phyloP scores from a whole-genome alignment of 1,140 invertebrate genomes.

The Lethrus apterus region DNA sequence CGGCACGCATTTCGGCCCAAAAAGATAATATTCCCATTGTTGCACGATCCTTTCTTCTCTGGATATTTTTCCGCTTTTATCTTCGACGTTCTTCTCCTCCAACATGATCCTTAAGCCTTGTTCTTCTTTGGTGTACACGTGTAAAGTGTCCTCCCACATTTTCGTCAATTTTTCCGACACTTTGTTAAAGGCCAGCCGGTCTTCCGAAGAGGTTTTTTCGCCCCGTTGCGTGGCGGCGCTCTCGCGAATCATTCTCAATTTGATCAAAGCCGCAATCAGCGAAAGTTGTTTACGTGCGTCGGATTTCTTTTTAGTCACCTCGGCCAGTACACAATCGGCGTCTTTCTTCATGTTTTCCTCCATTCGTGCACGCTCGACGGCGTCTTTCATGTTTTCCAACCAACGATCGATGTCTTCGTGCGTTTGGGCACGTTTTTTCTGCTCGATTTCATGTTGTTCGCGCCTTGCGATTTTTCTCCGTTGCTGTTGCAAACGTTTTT shows the following conservation, averaged over 20 bases:
- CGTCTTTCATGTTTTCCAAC: slow-evolving; percentile 51
- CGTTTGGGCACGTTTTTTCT: slow-evolving; percentile 42
- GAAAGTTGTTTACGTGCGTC: slow-evolving; percentile 58
- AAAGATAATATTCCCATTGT: slow-evolving; percentile 33
- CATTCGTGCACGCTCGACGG: slow-evolving; percentile 53
- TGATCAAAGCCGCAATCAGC: slow-evolving; percentile 53
- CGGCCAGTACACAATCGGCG: slow-evolving; percentile 59
- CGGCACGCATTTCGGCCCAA: slow-evolving; percentile 29
- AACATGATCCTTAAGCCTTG: slow-evolving; percentile 35
- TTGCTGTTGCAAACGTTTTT: slow-evolving; percentile 50
- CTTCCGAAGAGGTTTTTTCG: slow-evolving; percentile 44
- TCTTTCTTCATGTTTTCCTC: slow-evolving; percentile 57
- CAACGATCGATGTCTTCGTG: slow-evolving; percentile 53
- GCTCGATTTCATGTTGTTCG: slow-evolving; percentile 39
- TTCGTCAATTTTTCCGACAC: slow-evolving; percentile 30
- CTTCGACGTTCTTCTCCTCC: slow-evolving; percentile 31
- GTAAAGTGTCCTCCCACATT: slow-evolving; percentile 35
- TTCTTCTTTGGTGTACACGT: slow-evolving; percentile 35
- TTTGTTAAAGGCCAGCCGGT: slow-evolving; percentile 32
- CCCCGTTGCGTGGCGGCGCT: slow-evolving; percentile 54
- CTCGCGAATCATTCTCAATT: slow-evolving; percentile 53
- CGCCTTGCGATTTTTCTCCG: slow-evolving; percentile 41
- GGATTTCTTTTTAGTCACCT: slow-evolving; percentile 58
- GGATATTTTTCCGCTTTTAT: slow-evolving; percentile 23
- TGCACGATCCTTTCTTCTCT: slow-evolving; percentile 28